Percentiles rank a stretch among this genome's conserved stretches.
These are phyloP conservation scores for Zaprionus lachaisei DNA, from an alignment of 1,140 invertebrate genomes.

Conservation along the genomic window DNA sequence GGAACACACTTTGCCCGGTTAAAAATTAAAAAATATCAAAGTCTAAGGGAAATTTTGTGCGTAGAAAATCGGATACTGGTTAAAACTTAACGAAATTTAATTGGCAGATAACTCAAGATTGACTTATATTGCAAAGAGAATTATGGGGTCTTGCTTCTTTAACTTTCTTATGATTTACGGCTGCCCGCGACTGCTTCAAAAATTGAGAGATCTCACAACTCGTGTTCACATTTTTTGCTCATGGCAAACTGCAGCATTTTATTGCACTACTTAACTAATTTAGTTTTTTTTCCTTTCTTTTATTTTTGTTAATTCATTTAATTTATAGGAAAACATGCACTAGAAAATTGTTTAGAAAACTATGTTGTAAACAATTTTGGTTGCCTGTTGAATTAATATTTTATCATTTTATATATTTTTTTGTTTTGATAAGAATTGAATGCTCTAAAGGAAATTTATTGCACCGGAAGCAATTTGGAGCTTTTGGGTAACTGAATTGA, in stretches of 20 bases:
- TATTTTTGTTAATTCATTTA: conserved; percentile 40
- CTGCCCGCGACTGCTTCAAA: conserved; percentile 35
- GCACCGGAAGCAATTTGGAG: background rate
- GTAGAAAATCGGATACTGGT: conserved; percentile 26
- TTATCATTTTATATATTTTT: conserved; percentile 4
- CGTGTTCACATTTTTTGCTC: conserved; percentile 30
- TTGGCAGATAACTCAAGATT: background rate
- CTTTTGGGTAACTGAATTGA: background rate
- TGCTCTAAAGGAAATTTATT: conserved; percentile 17
- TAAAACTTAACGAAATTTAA: too few species aligned
- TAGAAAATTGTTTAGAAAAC: conserved; percentile 66
- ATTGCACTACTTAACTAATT: conserved; percentile 73
- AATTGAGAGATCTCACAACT: conserved; percentile 46
- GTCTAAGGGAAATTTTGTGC: conserved; percentile 57
- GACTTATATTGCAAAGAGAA: conserved; percentile 12
- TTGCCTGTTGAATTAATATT: conserved; percentile 32
- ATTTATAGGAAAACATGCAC: conserved; percentile 73
- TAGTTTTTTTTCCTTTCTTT: conserved; percentile 40
- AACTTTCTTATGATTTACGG: conserved; percentile 16
- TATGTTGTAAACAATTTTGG: conserved; percentile 47
- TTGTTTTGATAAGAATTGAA: conserved; percentile 34
- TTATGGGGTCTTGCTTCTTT: conserved; percentile 9
- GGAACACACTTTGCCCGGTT: conserved; percentile 76
- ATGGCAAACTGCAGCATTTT: conserved; percentile 56
- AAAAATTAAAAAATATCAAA: conserved; percentile 26